phyloP scores from a whole-genome alignment of 2,888 invertebrate species.

The Drosophila mettleri region DNA sequence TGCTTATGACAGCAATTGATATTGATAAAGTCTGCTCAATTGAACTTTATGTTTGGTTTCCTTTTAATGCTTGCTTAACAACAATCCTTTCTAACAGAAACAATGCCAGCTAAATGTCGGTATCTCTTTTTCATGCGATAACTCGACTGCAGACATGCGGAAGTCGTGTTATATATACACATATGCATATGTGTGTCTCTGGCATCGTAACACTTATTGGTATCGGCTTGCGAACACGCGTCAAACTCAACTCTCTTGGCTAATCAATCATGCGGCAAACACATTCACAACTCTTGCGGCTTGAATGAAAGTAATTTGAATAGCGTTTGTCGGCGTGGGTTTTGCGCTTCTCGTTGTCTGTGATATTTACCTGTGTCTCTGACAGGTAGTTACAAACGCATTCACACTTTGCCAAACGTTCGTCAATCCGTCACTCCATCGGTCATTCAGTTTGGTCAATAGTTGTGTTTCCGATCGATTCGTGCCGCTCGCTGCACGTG shows the following conservation, averaged over 20 bases:
- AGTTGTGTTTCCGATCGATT: slow-evolving; percentile 28
- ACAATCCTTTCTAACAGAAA: background rate
- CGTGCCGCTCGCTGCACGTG: slow-evolving; percentile 55
- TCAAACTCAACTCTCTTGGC: slow-evolving; percentile 35
- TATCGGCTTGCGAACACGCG: slow-evolving; percentile 35
- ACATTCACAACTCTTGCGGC: slow-evolving; percentile 59
- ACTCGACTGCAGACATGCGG: slow-evolving; percentile 44
- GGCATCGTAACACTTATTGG: slow-evolving; percentile 26
- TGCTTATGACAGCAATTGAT: background rate
- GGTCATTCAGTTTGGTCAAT: slow-evolving; percentile 39
- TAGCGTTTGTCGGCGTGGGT: slow-evolving; percentile 58
- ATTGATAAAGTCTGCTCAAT: background rate
- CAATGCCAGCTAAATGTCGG: background rate
- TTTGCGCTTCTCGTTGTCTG: slow-evolving; percentile 12
- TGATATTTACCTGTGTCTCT: slow-evolving; percentile 44
- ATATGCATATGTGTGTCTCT: background rate
- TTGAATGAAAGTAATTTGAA: slow-evolving; percentile 73
- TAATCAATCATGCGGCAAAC: slow-evolving; percentile 66
- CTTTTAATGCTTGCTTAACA: background rate
- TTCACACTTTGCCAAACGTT: slow-evolving; percentile 55
- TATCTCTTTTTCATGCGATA: slow-evolving; percentile 3
- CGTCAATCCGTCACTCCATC: slow-evolving; percentile 26
- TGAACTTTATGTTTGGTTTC: background rate
- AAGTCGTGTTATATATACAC: slow-evolving; percentile 28
- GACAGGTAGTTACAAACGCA: slow-evolving; percentile 56